A percentile compares a stretch with the other conserved stretches of the same genome.
Evolutionary conservation across 2,888 invertebrate species (phyloP).

Genomic region (Drosophila picticornis): DNA sequence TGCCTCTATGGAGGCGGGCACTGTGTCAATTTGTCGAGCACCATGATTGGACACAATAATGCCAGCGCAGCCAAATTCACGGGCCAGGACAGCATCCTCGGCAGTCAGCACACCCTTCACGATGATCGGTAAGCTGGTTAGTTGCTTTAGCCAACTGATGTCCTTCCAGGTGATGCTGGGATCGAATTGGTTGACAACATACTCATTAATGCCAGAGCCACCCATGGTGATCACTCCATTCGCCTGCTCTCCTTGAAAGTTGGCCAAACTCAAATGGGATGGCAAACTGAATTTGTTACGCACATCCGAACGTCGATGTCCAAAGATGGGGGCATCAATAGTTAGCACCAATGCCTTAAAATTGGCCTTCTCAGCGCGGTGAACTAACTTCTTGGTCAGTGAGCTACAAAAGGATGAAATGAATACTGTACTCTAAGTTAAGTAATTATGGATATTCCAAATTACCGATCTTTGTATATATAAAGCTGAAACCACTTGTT

Average conservation of each 20-base stretch:
- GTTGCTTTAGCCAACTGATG: constrained; percentile 93
- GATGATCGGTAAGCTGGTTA: constrained; percentile 91
- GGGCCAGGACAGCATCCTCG: constrained; percentile 93
- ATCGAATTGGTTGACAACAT: constrained; percentile 92
- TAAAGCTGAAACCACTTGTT: constrained; percentile 98
- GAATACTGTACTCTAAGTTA: not conserved
- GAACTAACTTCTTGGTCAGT: constrained; percentile 90
- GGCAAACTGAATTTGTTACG: constrained; percentile 94
- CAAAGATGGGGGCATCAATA: constrained; percentile 95
- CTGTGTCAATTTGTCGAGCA: constrained; percentile 90
- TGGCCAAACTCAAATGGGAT: constrained; percentile 92
- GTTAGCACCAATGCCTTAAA: constrained; percentile 95
- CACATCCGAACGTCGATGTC: constrained; percentile 92
- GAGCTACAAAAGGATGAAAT: constrained; percentile 84
- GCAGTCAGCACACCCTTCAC: constrained; percentile 94
- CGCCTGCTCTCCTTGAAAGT: constrained; percentile 88
- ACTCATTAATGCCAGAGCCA: constrained; percentile 91
- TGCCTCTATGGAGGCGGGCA: constrained; percentile 93
- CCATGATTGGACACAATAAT: constrained; percentile 98
- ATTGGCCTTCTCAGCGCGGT: constrained; percentile 92
- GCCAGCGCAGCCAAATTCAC: constrained; percentile 90
- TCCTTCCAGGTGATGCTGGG: constrained; percentile 94
- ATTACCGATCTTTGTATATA: constrained; percentile 92
- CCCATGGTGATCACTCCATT: constrained; percentile 74
- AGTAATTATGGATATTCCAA: not conserved